phyloP scores from a whole-genome alignment of 2,797 vertebrate species.

The Simalia tracyae region DNA sequence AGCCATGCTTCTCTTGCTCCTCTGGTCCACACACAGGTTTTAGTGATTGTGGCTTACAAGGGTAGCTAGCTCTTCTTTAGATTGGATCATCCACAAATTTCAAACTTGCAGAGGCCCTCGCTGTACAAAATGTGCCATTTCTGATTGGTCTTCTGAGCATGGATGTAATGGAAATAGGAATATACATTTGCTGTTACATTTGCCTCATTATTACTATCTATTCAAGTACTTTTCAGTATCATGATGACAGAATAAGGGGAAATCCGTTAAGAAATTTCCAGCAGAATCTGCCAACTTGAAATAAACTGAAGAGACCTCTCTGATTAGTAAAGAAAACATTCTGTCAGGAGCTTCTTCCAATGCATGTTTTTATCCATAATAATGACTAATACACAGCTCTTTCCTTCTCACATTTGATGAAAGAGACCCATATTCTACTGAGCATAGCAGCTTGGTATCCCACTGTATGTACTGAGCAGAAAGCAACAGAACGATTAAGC shows the following conservation, averaged over 20 bases:
- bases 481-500: neutral
- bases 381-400: neutral
- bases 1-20: neutral
- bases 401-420: neutral
- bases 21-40: neutral
- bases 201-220: slow-evolving; percentile 30
- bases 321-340: slow-evolving; percentile 40
- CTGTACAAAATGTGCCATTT: slow-evolving; percentile 1
- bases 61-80: neutral
- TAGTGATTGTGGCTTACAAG: neutral
- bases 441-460: neutral
- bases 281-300: slow-evolving; percentile 21
- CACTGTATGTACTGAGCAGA: too few relatives aligned
- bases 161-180: slow-evolving; percentile 6
- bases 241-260: slow-evolving; percentile 42
- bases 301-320: slow-evolving; percentile 27
- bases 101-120: neutral
- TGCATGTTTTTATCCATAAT: slow-evolving; percentile 33
- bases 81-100: neutral
- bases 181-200: slow-evolving; percentile 3
- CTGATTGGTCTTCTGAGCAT: slow-evolving; percentile 24
- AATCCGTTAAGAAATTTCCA: slow-evolving; percentile 34
- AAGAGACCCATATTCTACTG: neutral
- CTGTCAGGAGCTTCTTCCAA: slow-evolving; percentile 27
- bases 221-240: slow-evolving; percentile 33